Conservation (phyloP, 2,113 vertebrate species). For the Piprites chloris region DNA sequence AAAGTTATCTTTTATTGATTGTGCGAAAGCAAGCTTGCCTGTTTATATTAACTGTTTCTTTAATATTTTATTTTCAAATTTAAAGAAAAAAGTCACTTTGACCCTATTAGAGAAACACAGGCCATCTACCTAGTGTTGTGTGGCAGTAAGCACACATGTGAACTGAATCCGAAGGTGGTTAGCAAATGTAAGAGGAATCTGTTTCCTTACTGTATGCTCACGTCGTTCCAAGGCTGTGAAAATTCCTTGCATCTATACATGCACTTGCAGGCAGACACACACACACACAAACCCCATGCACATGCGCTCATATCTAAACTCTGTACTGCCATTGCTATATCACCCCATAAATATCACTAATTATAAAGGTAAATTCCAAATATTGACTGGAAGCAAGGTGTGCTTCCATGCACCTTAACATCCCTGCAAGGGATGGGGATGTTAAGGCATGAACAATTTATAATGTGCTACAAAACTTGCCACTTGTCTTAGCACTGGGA, state of each 20-base stretch:
- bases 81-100: not conserved
- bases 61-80: not conserved
- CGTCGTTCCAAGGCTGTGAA: not conserved
- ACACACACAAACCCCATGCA: not conserved
- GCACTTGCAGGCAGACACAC: accelerated
- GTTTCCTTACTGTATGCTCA: not conserved
- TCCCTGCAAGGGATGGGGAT: not conserved
- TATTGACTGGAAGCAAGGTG: not conserved
- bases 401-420: not conserved
- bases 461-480: not conserved
- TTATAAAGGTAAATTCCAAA: not conserved
- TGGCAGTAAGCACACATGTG: not conserved
- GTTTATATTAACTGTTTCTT: not conserved
- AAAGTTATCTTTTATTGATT: not conserved
- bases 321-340: not conserved
- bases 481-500: not conserved
- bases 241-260: not conserved
- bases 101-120: not conserved
- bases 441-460: not conserved
- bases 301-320: not conserved
- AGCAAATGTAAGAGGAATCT: not conserved
- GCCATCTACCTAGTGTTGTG: not conserved
- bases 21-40: not conserved
- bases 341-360: not conserved
- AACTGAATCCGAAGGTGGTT: not conserved